phyloP scores from a whole-genome alignment of 2,888 invertebrate genomes.

The Dynastes hyllus region DNA sequence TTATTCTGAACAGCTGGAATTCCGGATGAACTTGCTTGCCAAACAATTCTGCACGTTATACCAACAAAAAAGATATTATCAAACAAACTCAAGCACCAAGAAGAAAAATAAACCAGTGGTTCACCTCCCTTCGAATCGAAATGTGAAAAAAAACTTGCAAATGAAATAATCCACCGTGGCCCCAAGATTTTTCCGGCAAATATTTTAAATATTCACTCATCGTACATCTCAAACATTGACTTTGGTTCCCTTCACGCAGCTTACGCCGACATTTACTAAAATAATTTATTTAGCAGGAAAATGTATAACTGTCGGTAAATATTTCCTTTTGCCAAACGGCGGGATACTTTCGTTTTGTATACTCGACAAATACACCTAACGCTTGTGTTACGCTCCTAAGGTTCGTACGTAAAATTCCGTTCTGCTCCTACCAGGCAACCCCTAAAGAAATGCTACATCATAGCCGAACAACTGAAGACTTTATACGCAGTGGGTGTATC shows the following conservation, averaged over 20 bases:
- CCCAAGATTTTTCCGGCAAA: constrained; percentile 51
- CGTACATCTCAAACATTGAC: constrained; percentile 60
- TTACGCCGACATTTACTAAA: constrained; percentile 72
- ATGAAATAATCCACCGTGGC: constrained; percentile 48
- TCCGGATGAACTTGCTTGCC: no score
- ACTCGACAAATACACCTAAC: constrained; percentile 68
- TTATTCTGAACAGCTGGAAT: no score
- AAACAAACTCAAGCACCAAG: no score
- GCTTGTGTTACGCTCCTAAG: constrained; percentile 18
- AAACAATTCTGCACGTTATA: no score
- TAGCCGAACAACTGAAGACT: no score
- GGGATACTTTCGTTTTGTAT: constrained; percentile 70
- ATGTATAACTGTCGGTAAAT: constrained; percentile 73
- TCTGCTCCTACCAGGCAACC: constrained; percentile 61
- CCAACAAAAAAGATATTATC: no score
- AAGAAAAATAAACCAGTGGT: no score
- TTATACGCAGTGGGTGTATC: neutral
- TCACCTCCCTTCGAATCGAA: neutral
- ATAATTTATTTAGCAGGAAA: constrained; percentile 73
- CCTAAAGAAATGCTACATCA: no score
- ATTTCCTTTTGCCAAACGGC: constrained; percentile 70
- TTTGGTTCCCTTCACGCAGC: constrained; percentile 64
- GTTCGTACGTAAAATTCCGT: constrained; percentile 67
- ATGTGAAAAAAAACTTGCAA: constrained; percentile 37
- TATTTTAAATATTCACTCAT: constrained; percentile 59